Evolutionary conservation across 2,888 invertebrate species (phyloP).

Genomic region (Pedicia rivosa): DNA sequence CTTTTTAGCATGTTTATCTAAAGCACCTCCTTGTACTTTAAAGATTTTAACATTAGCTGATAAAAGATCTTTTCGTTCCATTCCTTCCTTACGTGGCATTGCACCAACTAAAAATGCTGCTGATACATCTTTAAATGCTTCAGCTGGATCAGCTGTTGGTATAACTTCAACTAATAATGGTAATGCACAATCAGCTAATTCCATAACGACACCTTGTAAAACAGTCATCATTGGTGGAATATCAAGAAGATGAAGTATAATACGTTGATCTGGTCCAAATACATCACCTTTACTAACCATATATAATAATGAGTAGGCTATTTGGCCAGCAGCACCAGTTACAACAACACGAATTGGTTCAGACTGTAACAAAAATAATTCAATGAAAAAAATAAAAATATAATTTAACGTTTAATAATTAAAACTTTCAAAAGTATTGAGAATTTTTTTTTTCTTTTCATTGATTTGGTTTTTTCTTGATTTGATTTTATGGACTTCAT

Average conservation of each 20-base stretch:
- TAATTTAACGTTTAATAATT: too few relatives aligned
- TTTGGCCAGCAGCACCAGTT: conserved; percentile 98
- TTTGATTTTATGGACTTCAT: too few relatives aligned
- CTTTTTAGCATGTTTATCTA: conserved; percentile 81
- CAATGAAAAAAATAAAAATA: too few relatives aligned
- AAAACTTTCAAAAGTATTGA: too few relatives aligned
- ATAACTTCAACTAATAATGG: conserved; percentile 73
- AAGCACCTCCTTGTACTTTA: conserved; percentile 88
- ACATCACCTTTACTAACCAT: conserved; percentile 92
- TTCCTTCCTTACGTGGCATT: conserved; percentile 94
- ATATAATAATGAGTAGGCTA: conserved; percentile 90
- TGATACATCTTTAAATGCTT: conserved; percentile 90
- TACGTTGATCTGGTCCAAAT: conserved; percentile 75
- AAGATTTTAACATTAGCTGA: conserved; percentile 98
- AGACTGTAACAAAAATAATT: conserved; percentile 36
- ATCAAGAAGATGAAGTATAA: conserved; percentile 82
- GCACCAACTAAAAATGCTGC: conserved; percentile 95
- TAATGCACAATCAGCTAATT: conserved; percentile 87
- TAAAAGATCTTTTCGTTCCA: conserved; percentile 96
- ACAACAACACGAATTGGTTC: conserved; percentile 86
- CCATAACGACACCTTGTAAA: conserved; percentile 97
- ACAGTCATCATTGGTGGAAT: conserved; percentile 92
- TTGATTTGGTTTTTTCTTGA: too few relatives aligned
- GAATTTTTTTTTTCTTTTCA: too few relatives aligned
- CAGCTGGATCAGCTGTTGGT: conserved; percentile 73